Base-by-base conservation (phyloP, 2,888 invertebrate genomes). In the Caenorhabditis drosophilae region DNA sequence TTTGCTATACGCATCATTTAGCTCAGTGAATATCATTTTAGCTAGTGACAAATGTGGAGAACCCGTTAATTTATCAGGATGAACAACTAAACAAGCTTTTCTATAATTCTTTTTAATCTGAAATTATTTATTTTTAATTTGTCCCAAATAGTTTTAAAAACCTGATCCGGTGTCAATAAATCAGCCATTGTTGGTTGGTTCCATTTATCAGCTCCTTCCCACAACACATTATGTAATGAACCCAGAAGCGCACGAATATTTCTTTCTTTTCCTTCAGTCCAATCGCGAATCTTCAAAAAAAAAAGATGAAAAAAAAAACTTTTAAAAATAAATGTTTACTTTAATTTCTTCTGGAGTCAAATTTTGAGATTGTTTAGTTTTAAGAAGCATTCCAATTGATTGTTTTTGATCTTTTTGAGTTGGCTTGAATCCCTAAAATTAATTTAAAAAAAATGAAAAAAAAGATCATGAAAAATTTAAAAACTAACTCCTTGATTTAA, bases 1-100 rank as follows among this genome's bases (percentile, higher is more conserved):
- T 84, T 95, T 93, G 79, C 90, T 91, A 95, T 97, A 98, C 20
- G 97, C 97, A 84, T 96, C 96, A 86, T 96, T 98, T 74, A 99
- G 87, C 86, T 98, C 97, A 90, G 97, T 94, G 86, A 98, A 99
- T 83, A 99, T 92, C 84, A 95, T 87, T 86, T 92, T 94, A 9
- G 98, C 96, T 78, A 96, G 88, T 77, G 90, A 90, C 85, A 97
- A 94, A 84, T 97, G 62, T n/a, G 63, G 61, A 2, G 58, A 63
- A 16, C 74, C 76, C 11, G 63, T 66, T 47, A 78, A 74, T 89
- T 98, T 99, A 85, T 99, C 98, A 0, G 98, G 98, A 87, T 99
- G 98, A 38, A 97, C 94, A 49, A 93, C 92, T 40, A 98, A 88
- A 75, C 97, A 96, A 7, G 98, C 98, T 84, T 90, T 92, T 51